These are phyloP conservation scores for Dynastes grantii DNA, from an alignment of 2,888 invertebrate genomes.

Conservation along the genomic window DNA sequence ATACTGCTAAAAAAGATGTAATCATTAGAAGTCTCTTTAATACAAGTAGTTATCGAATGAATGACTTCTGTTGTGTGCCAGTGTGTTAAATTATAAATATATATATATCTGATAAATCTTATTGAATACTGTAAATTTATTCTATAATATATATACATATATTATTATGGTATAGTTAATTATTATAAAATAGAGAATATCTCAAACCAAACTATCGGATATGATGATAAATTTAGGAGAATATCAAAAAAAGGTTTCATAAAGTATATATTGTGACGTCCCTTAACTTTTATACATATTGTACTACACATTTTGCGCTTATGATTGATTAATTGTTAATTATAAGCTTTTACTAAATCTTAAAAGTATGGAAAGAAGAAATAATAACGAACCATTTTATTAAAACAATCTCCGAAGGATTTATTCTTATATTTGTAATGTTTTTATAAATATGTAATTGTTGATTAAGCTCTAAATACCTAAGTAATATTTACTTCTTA, in stretches of 20 bases:
- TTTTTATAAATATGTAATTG: constrained; percentile 55
- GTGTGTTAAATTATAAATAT: constrained; percentile 69
- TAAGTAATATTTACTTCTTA: constrained; percentile 53
- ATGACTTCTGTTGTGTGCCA: constrained; percentile 68
- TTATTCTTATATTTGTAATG: constrained; percentile 54
- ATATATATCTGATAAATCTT: constrained; percentile 65
- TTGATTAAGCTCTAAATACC: constrained; percentile 56
- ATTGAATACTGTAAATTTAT: constrained; percentile 71
- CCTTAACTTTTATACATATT: constrained; percentile 69
- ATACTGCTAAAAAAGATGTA: background rate
- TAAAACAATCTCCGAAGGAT: constrained; percentile 53
- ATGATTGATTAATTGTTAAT: constrained; percentile 52
- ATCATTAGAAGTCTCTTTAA: constrained; percentile 41
- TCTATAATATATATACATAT: constrained; percentile 70
- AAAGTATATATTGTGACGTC: constrained; percentile 64
- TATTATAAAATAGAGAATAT: constrained; percentile 64
- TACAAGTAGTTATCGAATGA: constrained; percentile 61
- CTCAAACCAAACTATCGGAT: constrained; percentile 65
- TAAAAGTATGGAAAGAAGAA: constrained; percentile 37
- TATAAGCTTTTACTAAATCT: constrained; percentile 53
- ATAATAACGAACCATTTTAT: constrained; percentile 55
- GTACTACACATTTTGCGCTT: constrained; percentile 56
- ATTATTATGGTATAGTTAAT: constrained; percentile 69
- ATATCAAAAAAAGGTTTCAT: constrained; percentile 65
- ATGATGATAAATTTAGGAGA: constrained; percentile 60